Evolutionary conservation across 2,797 vertebrate species (phyloP).

Genomic region (Lutjanus campechanus): DNA sequence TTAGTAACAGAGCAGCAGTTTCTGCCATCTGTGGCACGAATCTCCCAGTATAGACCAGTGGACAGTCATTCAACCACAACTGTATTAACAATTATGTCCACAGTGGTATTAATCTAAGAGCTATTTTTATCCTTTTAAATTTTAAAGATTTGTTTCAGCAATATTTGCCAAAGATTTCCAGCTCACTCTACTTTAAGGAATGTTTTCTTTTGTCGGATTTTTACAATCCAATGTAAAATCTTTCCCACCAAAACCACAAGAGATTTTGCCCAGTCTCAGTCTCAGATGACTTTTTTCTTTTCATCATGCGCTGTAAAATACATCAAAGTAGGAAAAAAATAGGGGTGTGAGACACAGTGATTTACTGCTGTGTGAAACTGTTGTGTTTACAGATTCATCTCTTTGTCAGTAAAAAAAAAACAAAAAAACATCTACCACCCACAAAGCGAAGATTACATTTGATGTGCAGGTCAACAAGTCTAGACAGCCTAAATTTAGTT

Average conservation of each 20-base stretch:
- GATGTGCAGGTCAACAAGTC: background rate
- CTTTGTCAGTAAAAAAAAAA: background rate
- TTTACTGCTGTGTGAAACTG: background rate
- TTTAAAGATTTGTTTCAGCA: background rate
- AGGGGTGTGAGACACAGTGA: background rate
- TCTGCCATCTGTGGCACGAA: background rate
- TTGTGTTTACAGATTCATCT: background rate
- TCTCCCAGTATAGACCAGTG: background rate
- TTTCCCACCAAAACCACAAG: background rate
- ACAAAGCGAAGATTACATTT: background rate
- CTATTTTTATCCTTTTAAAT: constrained; percentile 2
- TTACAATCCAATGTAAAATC: background rate
- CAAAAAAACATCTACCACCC: background rate
- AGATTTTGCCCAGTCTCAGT: background rate
- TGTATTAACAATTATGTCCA: background rate
- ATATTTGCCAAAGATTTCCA: background rate
- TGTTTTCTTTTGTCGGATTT: background rate
- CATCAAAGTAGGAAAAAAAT: background rate
- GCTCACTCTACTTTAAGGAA: background rate
- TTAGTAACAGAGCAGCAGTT: background rate
- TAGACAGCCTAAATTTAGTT: background rate
- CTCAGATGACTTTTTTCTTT: background rate
- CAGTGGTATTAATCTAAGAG: background rate
- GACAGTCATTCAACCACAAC: background rate
- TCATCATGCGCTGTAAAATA: background rate